Base-by-base conservation (phyloP, 1,140 invertebrate genomes). In the Cecropterus lyciades region DNA sequence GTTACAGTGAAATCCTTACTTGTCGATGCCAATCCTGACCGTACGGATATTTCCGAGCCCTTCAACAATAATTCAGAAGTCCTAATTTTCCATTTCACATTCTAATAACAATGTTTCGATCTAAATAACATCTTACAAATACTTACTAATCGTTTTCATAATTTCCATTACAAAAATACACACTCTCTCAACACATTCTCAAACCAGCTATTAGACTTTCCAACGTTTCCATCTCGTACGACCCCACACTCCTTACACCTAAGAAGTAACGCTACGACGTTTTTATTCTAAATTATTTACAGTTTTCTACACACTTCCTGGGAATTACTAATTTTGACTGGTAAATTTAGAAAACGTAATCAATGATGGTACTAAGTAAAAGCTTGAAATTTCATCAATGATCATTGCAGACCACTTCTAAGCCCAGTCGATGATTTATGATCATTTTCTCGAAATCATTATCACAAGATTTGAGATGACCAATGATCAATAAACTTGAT, bases 371-470 rank as follows among this genome's bases (percentile, higher is more conserved):
- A 73, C 72, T 77, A 80, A 71, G 69, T 70, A 75, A 70, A 91
- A 85, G 79, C 83, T 87, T 87, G 85, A 89, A 89, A 89, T 89
- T 91, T 91, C 88, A 91, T 91, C 88, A 91, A 91, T 89, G 88
- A 91, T 76, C 78, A 87, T 72, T 73, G 77, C 63, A 73, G 78
- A 82, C 78, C 67, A 79, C 70, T 40, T 59, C n/a, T 27, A 65
- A n/a, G 53, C 52, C 53, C 53, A 51, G 24, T 55, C 24, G 40
- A 46, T 60, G 30, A 60, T 45, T 62, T 27, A 27, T 27, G 11
- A 52, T 55, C 14, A 30, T 5, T 24, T 55, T 37, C 16, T 45
- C 13, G 1, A 40, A 33, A 57, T 49, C 14, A 67, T 51, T 11
- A 8, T 16, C 40, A 57, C 14, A 45, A 14, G 20, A 16, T 30